phyloP scores from a whole-genome alignment of 1,140 invertebrate species.

The Grapholita molesta region DNA sequence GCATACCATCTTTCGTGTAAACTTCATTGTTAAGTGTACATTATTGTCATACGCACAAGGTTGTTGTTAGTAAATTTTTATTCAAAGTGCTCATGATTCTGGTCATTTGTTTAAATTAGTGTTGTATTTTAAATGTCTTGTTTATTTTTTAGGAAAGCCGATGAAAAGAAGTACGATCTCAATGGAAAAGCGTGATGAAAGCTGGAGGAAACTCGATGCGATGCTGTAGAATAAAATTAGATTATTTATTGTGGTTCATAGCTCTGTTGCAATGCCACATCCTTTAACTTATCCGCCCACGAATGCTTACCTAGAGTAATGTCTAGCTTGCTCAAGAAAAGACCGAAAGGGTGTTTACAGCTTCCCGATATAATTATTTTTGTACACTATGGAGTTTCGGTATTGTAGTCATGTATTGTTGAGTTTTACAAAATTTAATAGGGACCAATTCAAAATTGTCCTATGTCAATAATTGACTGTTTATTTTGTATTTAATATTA shows the following conservation, averaged over 20 bases:
- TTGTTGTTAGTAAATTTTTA: not conserved
- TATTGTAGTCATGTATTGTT: not conserved
- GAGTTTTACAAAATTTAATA: not conserved
- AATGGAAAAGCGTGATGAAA: conserved; percentile 55
- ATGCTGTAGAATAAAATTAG: not conserved
- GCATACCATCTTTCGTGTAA: not conserved
- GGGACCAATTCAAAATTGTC: not conserved
- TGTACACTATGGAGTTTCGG: not conserved
- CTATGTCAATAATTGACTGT: not conserved
- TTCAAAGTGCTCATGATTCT: conserved; percentile 10
- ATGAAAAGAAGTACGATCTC: conserved; percentile 67
- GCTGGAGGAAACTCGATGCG: not conserved
- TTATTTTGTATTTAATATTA: not conserved
- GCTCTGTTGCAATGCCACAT: conserved; percentile 8
- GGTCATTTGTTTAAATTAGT: conserved; percentile 10
- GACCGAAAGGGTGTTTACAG: not conserved
- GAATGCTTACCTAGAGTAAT: not conserved
- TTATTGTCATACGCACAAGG: not conserved
- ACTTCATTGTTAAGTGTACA: not conserved
- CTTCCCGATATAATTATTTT: not conserved
- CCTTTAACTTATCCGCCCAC: not conserved
- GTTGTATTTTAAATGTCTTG: conserved; percentile 29
- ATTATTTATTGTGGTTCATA: not conserved
- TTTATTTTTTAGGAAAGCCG: conserved; percentile 61
- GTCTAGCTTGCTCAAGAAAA: not conserved